These are phyloP conservation scores for Myathropa florea DNA, from an alignment of 2,888 invertebrate species.

Conservation along the genomic window DNA sequence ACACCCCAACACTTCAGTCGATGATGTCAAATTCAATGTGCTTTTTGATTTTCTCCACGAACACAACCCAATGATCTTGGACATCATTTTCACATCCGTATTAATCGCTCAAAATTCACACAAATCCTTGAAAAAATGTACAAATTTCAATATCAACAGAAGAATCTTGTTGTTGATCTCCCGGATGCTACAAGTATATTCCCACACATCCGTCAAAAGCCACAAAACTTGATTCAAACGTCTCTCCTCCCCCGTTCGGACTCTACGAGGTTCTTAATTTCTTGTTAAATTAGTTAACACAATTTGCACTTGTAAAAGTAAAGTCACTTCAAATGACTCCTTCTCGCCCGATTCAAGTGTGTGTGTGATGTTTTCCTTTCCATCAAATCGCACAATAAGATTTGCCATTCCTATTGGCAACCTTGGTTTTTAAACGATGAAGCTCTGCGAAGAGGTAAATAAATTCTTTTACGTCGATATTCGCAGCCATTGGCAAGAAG, in stretches of 20 bases:
- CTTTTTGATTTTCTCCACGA: background rate
- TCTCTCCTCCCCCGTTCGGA: background rate
- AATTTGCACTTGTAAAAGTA: slow-evolving; percentile 37
- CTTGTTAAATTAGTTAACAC: slow-evolving; percentile 55
- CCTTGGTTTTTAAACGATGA: too few relatives aligned
- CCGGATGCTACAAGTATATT: background rate
- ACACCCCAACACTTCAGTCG: background rate
- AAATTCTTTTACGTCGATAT: background rate
- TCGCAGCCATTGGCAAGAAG: background rate
- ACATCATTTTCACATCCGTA: background rate
- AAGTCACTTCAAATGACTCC: slow-evolving; percentile 4
- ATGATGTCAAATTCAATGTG: background rate
- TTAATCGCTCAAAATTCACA: background rate
- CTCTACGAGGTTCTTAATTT: background rate
- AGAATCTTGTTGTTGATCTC: background rate
- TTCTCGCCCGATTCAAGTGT: slow-evolving; percentile 13
- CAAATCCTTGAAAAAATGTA: background rate
- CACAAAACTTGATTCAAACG: background rate
- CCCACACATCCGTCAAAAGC: background rate
- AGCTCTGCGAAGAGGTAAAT: slow-evolving; percentile 1
- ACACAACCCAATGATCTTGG: background rate
- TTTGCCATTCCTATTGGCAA: slow-evolving; percentile 17
- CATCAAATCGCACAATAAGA: too few relatives aligned
- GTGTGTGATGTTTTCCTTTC: background rate
- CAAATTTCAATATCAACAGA: background rate